phyloP scores from a whole-genome alignment of 2,888 invertebrate genomes.

The Mesoligia furuncula region DNA sequence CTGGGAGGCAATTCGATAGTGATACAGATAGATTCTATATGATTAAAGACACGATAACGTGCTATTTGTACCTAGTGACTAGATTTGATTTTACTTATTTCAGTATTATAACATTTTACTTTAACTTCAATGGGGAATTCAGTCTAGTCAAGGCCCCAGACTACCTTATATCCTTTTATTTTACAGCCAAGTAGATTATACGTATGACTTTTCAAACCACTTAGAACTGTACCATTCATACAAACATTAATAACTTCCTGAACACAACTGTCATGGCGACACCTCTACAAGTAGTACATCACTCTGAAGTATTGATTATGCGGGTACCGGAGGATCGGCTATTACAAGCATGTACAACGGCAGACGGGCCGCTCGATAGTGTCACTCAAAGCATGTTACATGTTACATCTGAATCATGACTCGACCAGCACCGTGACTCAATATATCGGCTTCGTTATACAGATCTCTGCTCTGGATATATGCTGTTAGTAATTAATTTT shows the following conservation, averaged over 20 bases:
- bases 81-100: neutral
- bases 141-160: neutral
- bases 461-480: slow-evolving; percentile 38
- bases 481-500: slow-evolving; percentile 32
- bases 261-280: slow-evolving; percentile 36
- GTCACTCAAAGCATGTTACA: slow-evolving; percentile 72
- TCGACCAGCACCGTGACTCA: slow-evolving; percentile 68
- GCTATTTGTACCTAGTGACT: neutral
- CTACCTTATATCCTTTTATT: neutral
- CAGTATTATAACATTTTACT: neutral
- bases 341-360: slow-evolving; percentile 54
- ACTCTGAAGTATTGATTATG: slow-evolving; percentile 47
- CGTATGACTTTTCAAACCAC: neutral
- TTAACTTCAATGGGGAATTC: neutral
- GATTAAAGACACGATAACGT: neutral
- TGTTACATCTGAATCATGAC: slow-evolving; percentile 70
- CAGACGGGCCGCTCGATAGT: slow-evolving; percentile 69
- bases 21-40: slow-evolving; percentile 2
- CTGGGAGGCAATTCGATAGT: slow-evolving; percentile 9
- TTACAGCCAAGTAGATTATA: neutral
- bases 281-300: slow-evolving; percentile 40
- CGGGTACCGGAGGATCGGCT: slow-evolving; percentile 48
- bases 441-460: slow-evolving; percentile 63
- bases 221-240: slow-evolving; percentile 4
- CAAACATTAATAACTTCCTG: slow-evolving; percentile 23